Evolutionary conservation across 2,888 invertebrate species (phyloP), one percentile per base, ranked within the genome.

Genomic region (Sesia bembeciformis): DNA sequence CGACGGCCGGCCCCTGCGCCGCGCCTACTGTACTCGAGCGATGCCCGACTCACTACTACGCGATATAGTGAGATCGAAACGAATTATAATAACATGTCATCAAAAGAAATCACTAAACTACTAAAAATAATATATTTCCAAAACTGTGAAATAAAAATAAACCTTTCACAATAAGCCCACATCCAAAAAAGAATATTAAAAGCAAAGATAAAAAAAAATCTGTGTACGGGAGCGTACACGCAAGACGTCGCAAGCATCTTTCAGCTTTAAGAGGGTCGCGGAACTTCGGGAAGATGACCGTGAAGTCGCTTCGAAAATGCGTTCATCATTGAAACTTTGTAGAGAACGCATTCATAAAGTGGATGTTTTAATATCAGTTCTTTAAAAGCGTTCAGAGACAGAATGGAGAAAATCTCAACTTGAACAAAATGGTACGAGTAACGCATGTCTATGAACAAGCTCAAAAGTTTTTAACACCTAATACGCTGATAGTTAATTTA

Each of bases 131-230:
- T 41, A 41, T 46, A 46, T 8, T 46, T 23, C 46, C 59, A 61
- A 68, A 63, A 62, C 63, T 64, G 58, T 60, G 58, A 68, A 68
- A 70, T 68, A 70, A 74, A 69, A 73, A 76, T 71, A 72, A 76
- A 74, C 67, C 68, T 74, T 77, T 67, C 67, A 75, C 65, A 74
- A 83, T 79, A 81, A 87, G 79, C 88, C 89, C 88, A 84, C 80
- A 86, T 89, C 87, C 88, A 87, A 83, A 67, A 61, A 62, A 60
- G 58, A 75, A 65, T 75, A 78, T 78, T 79, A 83, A 82, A 83
- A 84, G 78, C 79, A 76, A 77, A 76, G 68, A 71, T 67, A 38
- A 50, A 50, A 50, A 50, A 50, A 39, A 50, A 39, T 7, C 7
- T 39, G 50, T 39, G 57, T 59, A 55, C 55, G 56, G 53, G 38